Percentiles rank a stretch among this genome's conserved stretches.
Evolutionary conservation across 2,113 vertebrate species (phyloP).

Genomic region (Origma solitaria): DNA sequence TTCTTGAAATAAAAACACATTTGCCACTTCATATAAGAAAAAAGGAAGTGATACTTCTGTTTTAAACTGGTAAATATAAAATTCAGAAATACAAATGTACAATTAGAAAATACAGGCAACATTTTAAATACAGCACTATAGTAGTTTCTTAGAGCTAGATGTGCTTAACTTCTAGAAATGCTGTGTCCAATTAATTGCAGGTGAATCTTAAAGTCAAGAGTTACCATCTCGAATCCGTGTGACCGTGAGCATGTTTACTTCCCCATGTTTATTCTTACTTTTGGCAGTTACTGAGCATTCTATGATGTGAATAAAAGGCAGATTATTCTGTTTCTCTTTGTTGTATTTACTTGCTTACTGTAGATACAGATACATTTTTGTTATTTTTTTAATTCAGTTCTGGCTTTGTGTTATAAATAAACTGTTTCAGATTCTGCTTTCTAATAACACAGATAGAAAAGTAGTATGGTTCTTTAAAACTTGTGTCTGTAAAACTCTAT

Average conservation of each 20-base stretch:
- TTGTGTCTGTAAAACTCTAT: neutral
- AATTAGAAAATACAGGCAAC: neutral
- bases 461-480: neutral
- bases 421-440: neutral
- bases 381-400: neutral
- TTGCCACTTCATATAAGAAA: neutral
- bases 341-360: neutral
- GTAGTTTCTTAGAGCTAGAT: constrained; percentile 10
- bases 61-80: neutral
- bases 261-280: neutral
- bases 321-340: neutral
- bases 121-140: constrained; percentile 15
- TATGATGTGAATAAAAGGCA: neutral
- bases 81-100: neutral
- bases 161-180: neutral
- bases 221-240: neutral
- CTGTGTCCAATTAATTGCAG: neutral
- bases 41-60: neutral
- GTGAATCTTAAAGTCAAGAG: neutral
- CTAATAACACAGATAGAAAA: neutral
- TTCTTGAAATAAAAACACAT: constrained; percentile 3
- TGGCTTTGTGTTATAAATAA: neutral
- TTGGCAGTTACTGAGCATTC: neutral
- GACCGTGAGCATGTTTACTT: neutral
- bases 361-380: neutral